These are phyloP conservation scores for Adela reaumurella DNA, from an alignment of 2,888 invertebrate genomes.

Conservation along the genomic window DNA sequence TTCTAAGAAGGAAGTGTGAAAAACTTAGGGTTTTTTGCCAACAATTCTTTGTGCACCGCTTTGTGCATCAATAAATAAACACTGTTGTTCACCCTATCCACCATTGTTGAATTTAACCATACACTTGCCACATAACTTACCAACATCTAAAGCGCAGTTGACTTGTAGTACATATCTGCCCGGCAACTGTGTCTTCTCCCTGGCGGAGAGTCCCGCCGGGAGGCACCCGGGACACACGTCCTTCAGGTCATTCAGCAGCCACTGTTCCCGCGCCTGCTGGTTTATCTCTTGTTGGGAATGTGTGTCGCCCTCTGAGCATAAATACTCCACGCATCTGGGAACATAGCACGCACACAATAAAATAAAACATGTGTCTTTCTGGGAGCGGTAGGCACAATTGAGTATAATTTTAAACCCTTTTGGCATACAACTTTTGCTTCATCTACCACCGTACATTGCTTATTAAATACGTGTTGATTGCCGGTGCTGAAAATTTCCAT, in stretches of 20 bases:
- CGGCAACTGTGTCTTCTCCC: slow-evolving; percentile 40
- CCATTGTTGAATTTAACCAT: too few species aligned
- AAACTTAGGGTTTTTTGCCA: too few species aligned
- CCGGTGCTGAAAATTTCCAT: too few species aligned
- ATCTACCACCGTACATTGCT: too few species aligned
- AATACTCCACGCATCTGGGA: slow-evolving; percentile 52
- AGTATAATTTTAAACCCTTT: background rate
- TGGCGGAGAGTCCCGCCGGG: slow-evolving; percentile 49
- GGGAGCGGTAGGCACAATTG: background rate
- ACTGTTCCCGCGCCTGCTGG: slow-evolving; percentile 60
- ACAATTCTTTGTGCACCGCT: too few species aligned
- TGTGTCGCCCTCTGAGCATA: slow-evolving; percentile 35
- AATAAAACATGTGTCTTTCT: background rate
- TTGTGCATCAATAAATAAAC: too few species aligned
- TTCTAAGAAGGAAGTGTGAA: too few species aligned
- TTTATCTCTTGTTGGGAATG: slow-evolving; percentile 47
- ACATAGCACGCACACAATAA: too few species aligned
- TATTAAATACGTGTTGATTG: too few species aligned
- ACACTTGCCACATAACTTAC: too few species aligned
- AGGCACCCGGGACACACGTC: slow-evolving; percentile 61
- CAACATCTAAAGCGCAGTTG: slow-evolving; percentile 58
- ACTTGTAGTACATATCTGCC: slow-evolving; percentile 63
- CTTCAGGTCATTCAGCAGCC: slow-evolving; percentile 62
- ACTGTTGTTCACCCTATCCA: too few species aligned
- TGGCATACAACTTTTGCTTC: too few species aligned